Base-by-base conservation (phyloP, 2,888 invertebrate genomes). In the Belgica antarctica region DNA sequence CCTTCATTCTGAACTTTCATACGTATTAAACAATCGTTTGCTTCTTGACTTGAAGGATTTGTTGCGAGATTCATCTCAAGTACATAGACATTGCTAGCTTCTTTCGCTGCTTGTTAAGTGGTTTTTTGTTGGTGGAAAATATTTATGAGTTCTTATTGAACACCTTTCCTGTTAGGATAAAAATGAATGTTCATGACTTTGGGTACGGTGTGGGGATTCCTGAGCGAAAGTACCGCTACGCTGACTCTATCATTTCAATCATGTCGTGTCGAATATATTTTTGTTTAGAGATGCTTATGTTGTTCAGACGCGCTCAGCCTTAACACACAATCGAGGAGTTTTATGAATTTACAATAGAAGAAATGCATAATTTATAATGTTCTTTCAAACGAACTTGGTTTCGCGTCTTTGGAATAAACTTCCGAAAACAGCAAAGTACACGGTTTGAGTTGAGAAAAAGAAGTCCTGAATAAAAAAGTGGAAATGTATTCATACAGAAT, bases 61-160 rank as follows among this genome's bases (percentile, higher is more conserved):
- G 25, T 27, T n/a, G 12, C 59, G 25, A 27, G 27, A 22, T 25
- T 59, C 59, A 7, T 59, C n/a, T n/a, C 59, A 27, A 52, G 52
- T n/a, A 31, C 34, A 52, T 59, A 59, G 15, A 59, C 17, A 52
- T 22, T 52, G 52, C 12, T n/a, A n/a, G n/a, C n/a, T n/a, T n/a
- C n/a, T n/a, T 59, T 59, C 27, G 22, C 27, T 59, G 12, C 59
- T 59, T 7, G 27, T 27, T 24, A 59, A 59, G 59, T 59, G 59
- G 59, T 59, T 59, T n/a, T 59, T 59, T 59, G 25, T 25, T 25
- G 25, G 2, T 27, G 25, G 59, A 59, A 59, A 8, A 27, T 27
- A 59, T 59, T 59, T 59, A 59, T 59, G 59, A 59, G 59, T 22
- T 59, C 27, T 59, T 59, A 59, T 59, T 59, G 59, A 59, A 59